phyloP scores from a whole-genome alignment of 2,797 vertebrate species.

The Coreius guichenoti region DNA sequence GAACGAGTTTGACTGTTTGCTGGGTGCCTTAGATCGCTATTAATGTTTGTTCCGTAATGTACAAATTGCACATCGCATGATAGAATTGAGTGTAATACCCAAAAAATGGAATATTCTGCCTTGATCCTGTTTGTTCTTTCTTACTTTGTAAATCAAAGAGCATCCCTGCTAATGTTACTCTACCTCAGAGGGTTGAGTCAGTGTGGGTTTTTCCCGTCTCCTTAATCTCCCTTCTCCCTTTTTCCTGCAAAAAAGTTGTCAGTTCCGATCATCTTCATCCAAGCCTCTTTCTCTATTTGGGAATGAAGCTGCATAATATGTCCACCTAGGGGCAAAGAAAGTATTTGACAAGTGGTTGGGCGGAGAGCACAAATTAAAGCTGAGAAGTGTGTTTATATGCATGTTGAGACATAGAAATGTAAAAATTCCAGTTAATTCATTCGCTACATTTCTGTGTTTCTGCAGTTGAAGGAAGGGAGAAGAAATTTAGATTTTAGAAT shows the following conservation, averaged over 20 bases:
- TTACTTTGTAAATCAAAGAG: constrained; percentile 20
- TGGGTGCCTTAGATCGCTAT: constrained; percentile 26
- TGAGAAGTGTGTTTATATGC: neutral
- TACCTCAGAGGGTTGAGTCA: constrained; percentile 31
- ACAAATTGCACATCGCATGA: neutral
- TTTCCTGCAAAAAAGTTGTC: constrained; percentile 22
- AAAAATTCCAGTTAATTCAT: neutral
- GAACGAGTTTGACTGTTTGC: constrained; percentile 11
- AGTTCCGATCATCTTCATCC: constrained; percentile 35
- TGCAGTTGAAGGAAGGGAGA: neutral
- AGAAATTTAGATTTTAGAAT: too few species aligned
- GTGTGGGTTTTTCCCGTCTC: neutral
- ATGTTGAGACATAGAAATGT: neutral
- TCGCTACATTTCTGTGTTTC: neutral
- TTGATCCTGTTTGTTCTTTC: constrained; percentile 10
- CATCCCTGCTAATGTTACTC: neutral
- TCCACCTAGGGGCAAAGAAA: constrained; percentile 20
- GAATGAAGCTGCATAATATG: constrained; percentile 14
- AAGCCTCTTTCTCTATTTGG: constrained; percentile 8
- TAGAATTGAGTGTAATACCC: neutral
- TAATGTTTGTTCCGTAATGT: constrained; percentile 8
- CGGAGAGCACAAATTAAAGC: neutral
- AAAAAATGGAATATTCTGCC: neutral
- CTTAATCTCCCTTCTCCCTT: neutral
- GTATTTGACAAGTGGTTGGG: constrained; percentile 8